These are phyloP conservation scores for Suricata suricatta DNA, from an alignment of 2,113 vertebrate species.

Conservation along the genomic window DNA sequence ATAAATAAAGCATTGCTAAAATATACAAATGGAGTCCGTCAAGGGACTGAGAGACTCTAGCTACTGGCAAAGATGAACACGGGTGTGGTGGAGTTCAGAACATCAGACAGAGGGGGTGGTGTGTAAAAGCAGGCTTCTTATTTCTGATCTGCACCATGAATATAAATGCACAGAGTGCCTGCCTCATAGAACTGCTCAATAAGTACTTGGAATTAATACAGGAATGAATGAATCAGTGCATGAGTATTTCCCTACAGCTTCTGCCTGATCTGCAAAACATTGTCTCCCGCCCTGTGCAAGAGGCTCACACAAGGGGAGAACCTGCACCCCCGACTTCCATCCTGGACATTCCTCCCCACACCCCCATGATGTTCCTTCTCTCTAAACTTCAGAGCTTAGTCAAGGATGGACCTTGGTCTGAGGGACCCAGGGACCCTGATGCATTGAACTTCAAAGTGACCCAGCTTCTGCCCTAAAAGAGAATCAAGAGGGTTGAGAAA, in stretches of 20 bases:
- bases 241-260: background rate
- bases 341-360: accelerated
- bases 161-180: background rate
- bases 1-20: background rate
- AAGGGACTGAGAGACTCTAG: background rate
- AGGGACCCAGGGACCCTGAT: background rate
- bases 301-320: background rate
- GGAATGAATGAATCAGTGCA: background rate
- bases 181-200: background rate
- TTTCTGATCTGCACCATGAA: background rate
- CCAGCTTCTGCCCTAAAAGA: background rate
- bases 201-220: background rate
- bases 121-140: background rate
- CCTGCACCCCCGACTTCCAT: background rate
- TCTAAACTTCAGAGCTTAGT: background rate
- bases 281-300: background rate
- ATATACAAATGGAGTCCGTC: background rate
- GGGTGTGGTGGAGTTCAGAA: background rate
- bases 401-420: background rate
- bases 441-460: background rate
- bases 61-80: background rate
- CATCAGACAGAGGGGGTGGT: background rate
- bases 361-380: background rate
- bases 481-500: background rate
- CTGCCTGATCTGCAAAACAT: background rate